A percentile compares a stretch with the other conserved stretches of the same genome.
Conservation (phyloP, 2,113 vertebrate species). For the Carollia perspicillata region DNA sequence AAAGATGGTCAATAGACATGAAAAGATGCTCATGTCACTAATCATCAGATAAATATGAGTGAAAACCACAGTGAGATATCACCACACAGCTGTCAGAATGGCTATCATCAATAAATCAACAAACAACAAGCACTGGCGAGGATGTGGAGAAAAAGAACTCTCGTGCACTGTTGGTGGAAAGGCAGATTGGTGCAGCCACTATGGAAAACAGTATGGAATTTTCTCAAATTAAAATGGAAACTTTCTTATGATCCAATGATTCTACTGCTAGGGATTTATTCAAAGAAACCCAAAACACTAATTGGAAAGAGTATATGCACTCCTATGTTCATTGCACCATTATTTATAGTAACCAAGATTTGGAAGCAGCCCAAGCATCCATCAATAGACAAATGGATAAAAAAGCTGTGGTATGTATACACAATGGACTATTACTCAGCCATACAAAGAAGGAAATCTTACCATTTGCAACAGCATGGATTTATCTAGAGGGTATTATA, state of each 20-base stretch:
- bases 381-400: background rate
- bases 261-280: background rate
- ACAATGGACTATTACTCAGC: background rate
- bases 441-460: background rate
- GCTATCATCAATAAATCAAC: background rate
- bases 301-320: background rate
- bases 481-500: background rate
- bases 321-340: background rate
- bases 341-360: background rate
- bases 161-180: background rate
- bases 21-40: background rate
- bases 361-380: background rate
- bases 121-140: background rate
- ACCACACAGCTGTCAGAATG: background rate
- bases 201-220: background rate
- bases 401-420: background rate
- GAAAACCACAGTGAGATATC: background rate
- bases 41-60: background rate
- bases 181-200: background rate
- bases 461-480: background rate
- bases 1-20: background rate
- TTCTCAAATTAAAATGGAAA: background rate
- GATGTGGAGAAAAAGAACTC: background rate
- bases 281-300: background rate
- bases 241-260: background rate